phyloP scores from a whole-genome alignment of 2,888 invertebrate species.

The Scrobipalpa costella region DNA sequence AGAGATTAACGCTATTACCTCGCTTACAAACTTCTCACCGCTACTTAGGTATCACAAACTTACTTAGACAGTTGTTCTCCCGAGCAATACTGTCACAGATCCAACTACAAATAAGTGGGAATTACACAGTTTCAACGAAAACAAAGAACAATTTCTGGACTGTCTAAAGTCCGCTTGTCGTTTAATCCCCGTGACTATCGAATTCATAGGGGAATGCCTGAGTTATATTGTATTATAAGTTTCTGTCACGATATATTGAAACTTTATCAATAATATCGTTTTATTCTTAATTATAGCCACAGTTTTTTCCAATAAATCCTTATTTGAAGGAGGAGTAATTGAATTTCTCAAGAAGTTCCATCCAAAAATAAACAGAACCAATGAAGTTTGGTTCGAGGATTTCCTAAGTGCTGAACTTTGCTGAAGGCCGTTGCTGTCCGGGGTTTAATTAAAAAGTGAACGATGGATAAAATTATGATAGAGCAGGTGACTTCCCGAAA shows the following conservation, averaged over 20 bases:
- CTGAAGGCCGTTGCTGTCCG: constrained; percentile 26
- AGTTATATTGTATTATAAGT: constrained; percentile 7
- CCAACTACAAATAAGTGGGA: constrained; percentile 18
- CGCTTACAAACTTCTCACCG: constrained; percentile 56
- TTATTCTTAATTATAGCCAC: no score
- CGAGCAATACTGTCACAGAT: constrained; percentile 27
- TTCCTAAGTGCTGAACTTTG: constrained; percentile 30
- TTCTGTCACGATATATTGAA: not conserved
- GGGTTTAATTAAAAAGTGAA: constrained; percentile 31
- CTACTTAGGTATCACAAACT: constrained; percentile 56
- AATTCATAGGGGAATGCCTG: not conserved
- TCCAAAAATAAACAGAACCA: constrained; percentile 29
- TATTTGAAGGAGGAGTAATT: constrained; percentile 18
- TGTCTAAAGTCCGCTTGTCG: constrained; percentile 14
- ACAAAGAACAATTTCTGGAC: constrained; percentile 15
- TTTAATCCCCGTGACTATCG: not conserved
- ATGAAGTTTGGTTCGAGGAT: constrained; percentile 29
- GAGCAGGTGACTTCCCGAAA: constrained; percentile 22
- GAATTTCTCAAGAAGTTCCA: constrained; percentile 27
- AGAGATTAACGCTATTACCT: constrained; percentile 68
- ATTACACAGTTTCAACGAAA: constrained; percentile 6
- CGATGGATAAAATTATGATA: constrained; percentile 29
- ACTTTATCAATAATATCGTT: constrained; percentile 3
- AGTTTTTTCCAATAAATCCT: constrained; percentile 1
- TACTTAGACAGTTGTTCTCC: constrained; percentile 45